Evolutionary conservation across 1,140 invertebrate genomes (phyloP).

Genomic region (Megalonaias nervosa): DNA sequence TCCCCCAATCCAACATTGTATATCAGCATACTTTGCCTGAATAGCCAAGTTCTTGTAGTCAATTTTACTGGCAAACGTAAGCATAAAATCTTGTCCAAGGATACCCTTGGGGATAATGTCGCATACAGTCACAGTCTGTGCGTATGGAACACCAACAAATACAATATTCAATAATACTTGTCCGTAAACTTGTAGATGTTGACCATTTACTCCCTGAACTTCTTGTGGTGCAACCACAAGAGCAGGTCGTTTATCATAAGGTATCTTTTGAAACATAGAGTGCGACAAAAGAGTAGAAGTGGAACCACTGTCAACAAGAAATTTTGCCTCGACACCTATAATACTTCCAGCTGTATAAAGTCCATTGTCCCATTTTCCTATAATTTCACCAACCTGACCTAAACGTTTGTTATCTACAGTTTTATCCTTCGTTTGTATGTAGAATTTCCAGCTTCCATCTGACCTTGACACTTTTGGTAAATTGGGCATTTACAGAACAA

Average conservation of each 20-base stretch:
- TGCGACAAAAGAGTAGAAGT: constrained; percentile 8
- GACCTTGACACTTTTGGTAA: too few species aligned
- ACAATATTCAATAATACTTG: background rate
- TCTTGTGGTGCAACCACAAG: background rate
- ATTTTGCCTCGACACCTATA: background rate
- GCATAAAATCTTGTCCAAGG: constrained; percentile 21
- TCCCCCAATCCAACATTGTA: too few species aligned
- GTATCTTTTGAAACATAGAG: background rate
- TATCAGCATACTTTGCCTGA: too few species aligned
- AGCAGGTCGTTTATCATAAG: background rate
- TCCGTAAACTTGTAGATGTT: constrained; percentile 2
- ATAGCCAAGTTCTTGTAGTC: too few species aligned
- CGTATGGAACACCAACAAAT: background rate
- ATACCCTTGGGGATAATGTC: constrained; percentile 14
- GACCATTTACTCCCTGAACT: constrained; percentile 8
- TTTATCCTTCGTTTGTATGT: background rate
- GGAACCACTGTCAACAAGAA: constrained; percentile 12
- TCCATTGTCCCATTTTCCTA: background rate
- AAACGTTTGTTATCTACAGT: background rate
- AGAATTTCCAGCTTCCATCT: constrained; percentile 11
- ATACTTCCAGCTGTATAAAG: background rate
- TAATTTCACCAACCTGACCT: constrained; percentile 2
- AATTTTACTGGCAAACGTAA: too few species aligned
- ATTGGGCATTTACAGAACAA: too few species aligned
- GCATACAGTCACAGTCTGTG: constrained; percentile 7